Percentiles rank a stretch among this genome's conserved stretches.
Evolutionary conservation across 2,888 invertebrate species (phyloP).

Genomic region (Lasius platythorax): DNA sequence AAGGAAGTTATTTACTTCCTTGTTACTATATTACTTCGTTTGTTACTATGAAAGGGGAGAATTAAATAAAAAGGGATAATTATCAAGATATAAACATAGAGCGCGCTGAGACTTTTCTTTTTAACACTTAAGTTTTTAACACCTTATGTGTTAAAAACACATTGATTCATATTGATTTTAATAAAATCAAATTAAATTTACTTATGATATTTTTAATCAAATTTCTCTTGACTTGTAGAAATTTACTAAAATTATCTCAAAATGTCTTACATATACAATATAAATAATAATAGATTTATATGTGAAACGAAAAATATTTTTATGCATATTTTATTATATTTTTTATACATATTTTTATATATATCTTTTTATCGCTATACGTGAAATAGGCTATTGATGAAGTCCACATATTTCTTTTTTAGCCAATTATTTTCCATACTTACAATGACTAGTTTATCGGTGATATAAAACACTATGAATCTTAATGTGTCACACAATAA

Average conservation of each 20-base stretch:
- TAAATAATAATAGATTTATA: neutral
- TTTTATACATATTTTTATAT: neutral
- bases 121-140: neutral
- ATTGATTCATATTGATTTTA: neutral
- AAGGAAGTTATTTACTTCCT: neutral
- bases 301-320: neutral
- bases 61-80: neutral
- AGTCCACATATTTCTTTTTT: neutral
- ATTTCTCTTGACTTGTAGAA: neutral
- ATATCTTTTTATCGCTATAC: neutral
- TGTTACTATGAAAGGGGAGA: neutral
- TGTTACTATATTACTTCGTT: neutral
- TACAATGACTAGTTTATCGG: neutral
- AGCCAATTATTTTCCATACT: neutral
- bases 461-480: neutral
- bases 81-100: neutral
- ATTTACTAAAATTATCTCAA: neutral
- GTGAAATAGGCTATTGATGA: neutral
- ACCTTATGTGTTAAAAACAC: neutral
- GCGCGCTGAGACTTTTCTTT: neutral
- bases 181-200: constrained; percentile 1
- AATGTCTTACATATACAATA: neutral
- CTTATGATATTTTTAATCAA: neutral
- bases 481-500: neutral
- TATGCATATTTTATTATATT: neutral